A percentile compares a stretch with the other conserved stretches of the same genome.
Evolutionary conservation across 2,797 vertebrate species (phyloP).

Genomic region (Decapterus maruadsi): DNA sequence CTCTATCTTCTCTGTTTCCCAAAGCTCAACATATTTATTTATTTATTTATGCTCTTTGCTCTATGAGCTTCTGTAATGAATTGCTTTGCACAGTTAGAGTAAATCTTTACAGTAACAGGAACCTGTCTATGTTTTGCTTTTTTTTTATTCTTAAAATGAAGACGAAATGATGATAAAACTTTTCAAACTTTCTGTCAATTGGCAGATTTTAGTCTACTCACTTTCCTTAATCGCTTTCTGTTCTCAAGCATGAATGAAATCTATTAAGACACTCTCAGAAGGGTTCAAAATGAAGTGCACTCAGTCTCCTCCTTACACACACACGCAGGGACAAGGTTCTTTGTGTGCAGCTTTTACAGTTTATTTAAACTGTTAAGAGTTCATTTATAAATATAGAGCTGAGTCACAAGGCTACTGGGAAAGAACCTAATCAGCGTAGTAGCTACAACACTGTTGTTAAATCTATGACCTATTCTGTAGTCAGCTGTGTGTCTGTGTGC

Average conservation of each 20-base stretch:
- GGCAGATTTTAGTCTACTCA: neutral
- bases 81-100: neutral
- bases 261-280: neutral
- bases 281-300: neutral
- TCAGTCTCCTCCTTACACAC: neutral
- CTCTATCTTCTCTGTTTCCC: constrained; percentile 4
- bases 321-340: neutral
- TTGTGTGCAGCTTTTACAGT: constrained; percentile 11
- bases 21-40: no score
- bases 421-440: no score
- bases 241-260: constrained; percentile 1
- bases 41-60: neutral
- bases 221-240: neutral
- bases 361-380: neutral
- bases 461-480: neutral
- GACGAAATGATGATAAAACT: neutral
- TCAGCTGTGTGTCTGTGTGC: neutral
- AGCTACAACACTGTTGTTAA: no score
- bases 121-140: neutral
- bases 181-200: neutral
- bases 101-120: neutral
- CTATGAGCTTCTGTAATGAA: neutral
- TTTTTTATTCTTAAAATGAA: neutral
- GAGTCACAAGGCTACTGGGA: neutral
- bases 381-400: neutral